Percentiles rank a stretch among this genome's conserved stretches.
These are phyloP conservation scores for Rhinichthys osculus DNA, from an alignment of 2,797 vertebrate genomes.

Conservation along the genomic window DNA sequence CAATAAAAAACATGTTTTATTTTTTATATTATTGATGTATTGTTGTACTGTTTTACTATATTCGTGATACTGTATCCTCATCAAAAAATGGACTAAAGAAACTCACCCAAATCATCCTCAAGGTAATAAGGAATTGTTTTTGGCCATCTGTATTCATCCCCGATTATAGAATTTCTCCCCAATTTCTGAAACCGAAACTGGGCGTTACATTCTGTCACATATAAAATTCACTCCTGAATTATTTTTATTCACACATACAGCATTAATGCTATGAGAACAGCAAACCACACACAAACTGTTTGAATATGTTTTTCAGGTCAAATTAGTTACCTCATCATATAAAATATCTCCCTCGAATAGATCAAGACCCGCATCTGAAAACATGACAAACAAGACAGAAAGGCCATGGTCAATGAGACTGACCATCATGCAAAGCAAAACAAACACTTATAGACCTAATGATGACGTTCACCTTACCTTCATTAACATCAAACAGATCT, in stretches of 20 bases:
- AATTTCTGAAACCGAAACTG: constrained; percentile 65
- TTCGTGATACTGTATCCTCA: not conserved
- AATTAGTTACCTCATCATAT: constrained; percentile 77
- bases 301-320: not conserved
- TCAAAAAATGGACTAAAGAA: not conserved
- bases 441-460: not conserved
- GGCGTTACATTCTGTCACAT: not conserved
- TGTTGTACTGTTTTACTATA: not conserved
- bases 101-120: constrained; percentile 88
- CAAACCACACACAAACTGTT: not conserved
- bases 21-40: too few species aligned
- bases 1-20: too few species aligned
- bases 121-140: constrained; percentile 87
- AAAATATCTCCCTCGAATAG: constrained; percentile 92
- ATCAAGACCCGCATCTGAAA: constrained; percentile 82
- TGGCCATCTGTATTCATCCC: constrained; percentile 88
- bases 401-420: not conserved
- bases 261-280: not conserved
- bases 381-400: constrained; percentile 39
- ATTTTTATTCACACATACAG: not conserved
- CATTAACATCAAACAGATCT: constrained; percentile 93
- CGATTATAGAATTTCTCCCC: constrained; percentile 86
- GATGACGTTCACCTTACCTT: constrained; percentile 77
- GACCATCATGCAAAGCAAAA: not conserved
- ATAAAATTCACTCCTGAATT: too few species aligned